These are phyloP conservation scores for Escarpia spicata DNA, from an alignment of 2,888 invertebrate genomes.

Conservation along the genomic window DNA sequence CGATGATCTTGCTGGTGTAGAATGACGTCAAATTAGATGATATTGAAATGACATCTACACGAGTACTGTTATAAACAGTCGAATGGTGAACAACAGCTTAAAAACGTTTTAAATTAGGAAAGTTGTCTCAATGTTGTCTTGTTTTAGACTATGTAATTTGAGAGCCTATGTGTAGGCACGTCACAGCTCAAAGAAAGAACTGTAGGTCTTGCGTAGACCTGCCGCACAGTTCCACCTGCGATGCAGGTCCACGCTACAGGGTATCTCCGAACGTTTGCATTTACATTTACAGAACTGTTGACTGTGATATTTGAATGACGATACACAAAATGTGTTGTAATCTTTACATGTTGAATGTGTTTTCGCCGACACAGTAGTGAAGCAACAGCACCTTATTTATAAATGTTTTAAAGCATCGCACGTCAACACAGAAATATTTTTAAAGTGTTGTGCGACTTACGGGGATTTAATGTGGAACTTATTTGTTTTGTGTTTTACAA, in stretches of 20 bases:
- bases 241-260: background rate
- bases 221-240: background rate
- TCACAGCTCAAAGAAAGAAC: background rate
- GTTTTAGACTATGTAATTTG: background rate
- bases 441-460: no score
- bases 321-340: background rate
- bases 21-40: background rate
- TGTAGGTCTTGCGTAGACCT: background rate
- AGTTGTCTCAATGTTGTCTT: background rate
- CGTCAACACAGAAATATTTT: no score
- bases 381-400: background rate
- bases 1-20: background rate
- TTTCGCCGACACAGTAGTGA: background rate
- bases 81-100: background rate
- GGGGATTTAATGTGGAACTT: no score
- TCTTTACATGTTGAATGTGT: background rate
- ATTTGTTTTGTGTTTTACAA: no score
- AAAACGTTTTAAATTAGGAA: background rate
- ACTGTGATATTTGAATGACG: constrained; percentile 16
- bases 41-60: background rate
- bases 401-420: no score
- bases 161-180: background rate
- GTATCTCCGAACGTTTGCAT: background rate
- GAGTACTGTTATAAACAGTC: background rate
- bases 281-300: background rate